These are phyloP conservation scores for Galeopterus variegatus DNA, from an alignment of 2,113 vertebrate genomes.

Conservation along the genomic window DNA sequence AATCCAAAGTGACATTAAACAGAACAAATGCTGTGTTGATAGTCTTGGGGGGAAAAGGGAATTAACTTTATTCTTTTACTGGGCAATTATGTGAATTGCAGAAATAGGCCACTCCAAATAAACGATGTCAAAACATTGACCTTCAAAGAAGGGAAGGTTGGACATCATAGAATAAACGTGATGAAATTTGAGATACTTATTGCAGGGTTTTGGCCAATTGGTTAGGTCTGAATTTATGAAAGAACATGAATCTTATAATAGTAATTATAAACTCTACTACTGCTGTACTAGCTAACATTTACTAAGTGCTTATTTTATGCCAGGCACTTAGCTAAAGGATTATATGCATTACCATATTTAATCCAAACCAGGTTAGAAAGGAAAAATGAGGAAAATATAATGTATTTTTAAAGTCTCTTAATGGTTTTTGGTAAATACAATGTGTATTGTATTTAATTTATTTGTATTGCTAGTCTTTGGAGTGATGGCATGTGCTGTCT, in stretches of 20 bases:
- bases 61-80: constrained; percentile 82
- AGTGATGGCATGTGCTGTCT: background rate
- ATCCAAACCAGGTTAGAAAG: constrained; percentile 44
- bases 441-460: background rate
- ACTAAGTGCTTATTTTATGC: constrained; percentile 32
- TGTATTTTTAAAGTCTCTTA: constrained; percentile 39
- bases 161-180: constrained; percentile 28
- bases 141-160: constrained; percentile 71
- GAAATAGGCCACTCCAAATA: constrained; percentile 79
- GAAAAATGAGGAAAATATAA: constrained; percentile 15
- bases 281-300: constrained; percentile 7
- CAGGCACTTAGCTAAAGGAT: constrained; percentile 34
- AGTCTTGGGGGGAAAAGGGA: constrained; percentile 64
- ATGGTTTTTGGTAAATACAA: background rate
- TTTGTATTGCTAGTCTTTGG: background rate
- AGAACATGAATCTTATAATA: background rate
- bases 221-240: constrained; percentile 8
- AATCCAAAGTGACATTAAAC: constrained; percentile 82
- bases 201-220: background rate
- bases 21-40: constrained; percentile 76
- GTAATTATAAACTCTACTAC: constrained; percentile 31
- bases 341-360: constrained; percentile 52
- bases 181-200: constrained; percentile 53
- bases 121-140: constrained; percentile 79
- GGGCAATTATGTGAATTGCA: constrained; percentile 80